phyloP scores from a whole-genome alignment of 2,797 vertebrate genomes.

The Hippoglossus hippoglossus region DNA sequence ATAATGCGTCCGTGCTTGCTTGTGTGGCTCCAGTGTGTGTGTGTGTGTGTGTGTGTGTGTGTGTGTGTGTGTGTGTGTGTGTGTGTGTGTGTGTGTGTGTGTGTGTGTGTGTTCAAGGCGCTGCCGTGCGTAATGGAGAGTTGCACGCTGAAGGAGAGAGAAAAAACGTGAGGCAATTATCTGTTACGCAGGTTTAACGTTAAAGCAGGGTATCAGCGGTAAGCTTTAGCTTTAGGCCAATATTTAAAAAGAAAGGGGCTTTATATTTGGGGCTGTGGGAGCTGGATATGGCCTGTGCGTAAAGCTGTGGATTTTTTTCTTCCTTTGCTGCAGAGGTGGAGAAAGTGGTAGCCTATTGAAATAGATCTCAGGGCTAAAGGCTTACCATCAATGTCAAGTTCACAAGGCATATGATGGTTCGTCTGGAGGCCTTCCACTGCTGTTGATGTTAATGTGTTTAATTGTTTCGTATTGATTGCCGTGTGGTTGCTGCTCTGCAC shows the following conservation, averaged over 20 bases:
- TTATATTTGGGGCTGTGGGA: constrained; percentile 71
- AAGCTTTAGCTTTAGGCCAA: constrained; percentile 79
- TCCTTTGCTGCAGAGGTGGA: constrained; percentile 72
- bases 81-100: constrained; percentile 30
- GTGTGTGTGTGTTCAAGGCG: constrained; percentile 40
- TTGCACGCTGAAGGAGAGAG: constrained; percentile 34
- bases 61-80: constrained; percentile 40
- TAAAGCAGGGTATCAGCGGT: constrained; percentile 76
- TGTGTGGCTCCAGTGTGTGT: constrained; percentile 26
- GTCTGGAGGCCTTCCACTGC: constrained; percentile 72
- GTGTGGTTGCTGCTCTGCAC: constrained; percentile 73
- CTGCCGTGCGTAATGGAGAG: constrained; percentile 59
- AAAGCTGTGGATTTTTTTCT: constrained; percentile 66
- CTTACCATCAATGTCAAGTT: constrained; percentile 82
- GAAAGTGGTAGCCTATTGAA: constrained; percentile 79
- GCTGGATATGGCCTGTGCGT: constrained; percentile 66
- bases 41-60: constrained; percentile 14
- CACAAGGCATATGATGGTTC: constrained; percentile 78
- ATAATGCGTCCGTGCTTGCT: constrained; percentile 65
- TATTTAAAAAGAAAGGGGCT: constrained; percentile 78
- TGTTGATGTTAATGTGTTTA: constrained; percentile 86
- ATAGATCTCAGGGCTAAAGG: constrained; percentile 73
- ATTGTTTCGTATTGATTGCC: constrained; percentile 86
- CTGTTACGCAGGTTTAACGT: constrained; percentile 76
- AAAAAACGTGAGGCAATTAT: constrained; percentile 74